phyloP scores from a whole-genome alignment of 2,888 invertebrate species.

The Subacronicta megacephala region DNA sequence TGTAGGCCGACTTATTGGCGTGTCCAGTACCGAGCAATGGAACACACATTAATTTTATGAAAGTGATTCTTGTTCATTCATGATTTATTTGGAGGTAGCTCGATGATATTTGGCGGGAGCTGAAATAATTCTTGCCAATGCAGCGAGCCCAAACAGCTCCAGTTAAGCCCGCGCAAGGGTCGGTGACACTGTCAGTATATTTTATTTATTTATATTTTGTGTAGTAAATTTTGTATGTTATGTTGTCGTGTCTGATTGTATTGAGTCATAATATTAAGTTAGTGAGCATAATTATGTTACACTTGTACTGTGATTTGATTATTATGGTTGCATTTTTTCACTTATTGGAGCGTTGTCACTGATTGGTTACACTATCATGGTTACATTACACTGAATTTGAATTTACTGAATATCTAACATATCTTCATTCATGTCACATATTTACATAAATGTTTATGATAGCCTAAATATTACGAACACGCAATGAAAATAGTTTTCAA shows the following conservation, averaged over 20 bases:
- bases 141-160: constrained; percentile 21
- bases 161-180: constrained; percentile 53
- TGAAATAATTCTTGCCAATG: constrained; percentile 51
- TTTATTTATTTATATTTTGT: constrained; percentile 76
- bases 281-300: constrained; percentile 84
- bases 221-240: constrained; percentile 77
- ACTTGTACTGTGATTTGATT: constrained; percentile 87
- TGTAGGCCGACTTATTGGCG: constrained; percentile 71
- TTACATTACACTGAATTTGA: constrained; percentile 40
- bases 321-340: constrained; percentile 83
- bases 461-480: constrained; percentile 36
- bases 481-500: constrained; percentile 48
- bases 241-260: constrained; percentile 78
- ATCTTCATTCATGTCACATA: constrained; percentile 42
- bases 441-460: constrained; percentile 36
- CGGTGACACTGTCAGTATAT: constrained; percentile 71
- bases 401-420: constrained; percentile 47
- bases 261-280: constrained; percentile 86
- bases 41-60: constrained; percentile 49
- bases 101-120: constrained; percentile 29
- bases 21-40: constrained; percentile 58
- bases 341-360: constrained; percentile 69
- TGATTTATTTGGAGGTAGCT: constrained; percentile 34
- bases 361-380: constrained; percentile 32
- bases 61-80: constrained; percentile 45